Percentiles rank a stretch among this genome's conserved stretches.
phyloP scores from a whole-genome alignment of 2,888 invertebrate species.

The Isotomurus palustris region DNA sequence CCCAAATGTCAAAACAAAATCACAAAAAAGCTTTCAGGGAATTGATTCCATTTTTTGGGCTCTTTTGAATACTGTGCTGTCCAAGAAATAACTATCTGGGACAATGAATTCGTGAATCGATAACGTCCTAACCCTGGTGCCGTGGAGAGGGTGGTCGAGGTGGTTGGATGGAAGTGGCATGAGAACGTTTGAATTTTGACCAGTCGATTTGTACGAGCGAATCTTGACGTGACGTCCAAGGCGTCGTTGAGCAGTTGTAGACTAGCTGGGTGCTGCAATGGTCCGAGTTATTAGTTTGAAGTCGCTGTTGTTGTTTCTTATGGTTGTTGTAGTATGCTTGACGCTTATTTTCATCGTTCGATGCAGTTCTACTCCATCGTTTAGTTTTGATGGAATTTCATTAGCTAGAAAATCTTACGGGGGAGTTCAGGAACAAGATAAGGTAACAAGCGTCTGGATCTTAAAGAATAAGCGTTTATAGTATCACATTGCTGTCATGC shows the following conservation, averaged over 20 bases:
- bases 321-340: slow-evolving; percentile 32
- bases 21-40: too few species aligned
- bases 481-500: not conserved
- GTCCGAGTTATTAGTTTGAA: slow-evolving; percentile 37
- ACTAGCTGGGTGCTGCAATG: slow-evolving; percentile 12
- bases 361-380: slow-evolving; percentile 6
- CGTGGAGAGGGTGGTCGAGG: too few species aligned
- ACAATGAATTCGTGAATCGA: too few species aligned
- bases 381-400: not conserved
- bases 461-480: not conserved
- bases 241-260: not conserved
- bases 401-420: not conserved
- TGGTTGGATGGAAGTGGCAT: too few species aligned
- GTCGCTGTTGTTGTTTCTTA: slow-evolving; percentile 35
- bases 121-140: too few species aligned
- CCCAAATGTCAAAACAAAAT: too few species aligned
- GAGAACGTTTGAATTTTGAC: too few species aligned
- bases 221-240: too few species aligned
- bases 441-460: not conserved
- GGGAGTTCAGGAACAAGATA: not conserved
- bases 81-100: too few species aligned
- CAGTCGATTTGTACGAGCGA: too few species aligned
- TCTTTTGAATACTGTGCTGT: too few species aligned
- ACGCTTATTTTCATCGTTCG: slow-evolving; percentile 34
- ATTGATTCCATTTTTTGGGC: too few species aligned